These are phyloP conservation scores for Margarornis squamiger DNA, from an alignment of 2,797 vertebrate genomes.

Conservation along the genomic window DNA sequence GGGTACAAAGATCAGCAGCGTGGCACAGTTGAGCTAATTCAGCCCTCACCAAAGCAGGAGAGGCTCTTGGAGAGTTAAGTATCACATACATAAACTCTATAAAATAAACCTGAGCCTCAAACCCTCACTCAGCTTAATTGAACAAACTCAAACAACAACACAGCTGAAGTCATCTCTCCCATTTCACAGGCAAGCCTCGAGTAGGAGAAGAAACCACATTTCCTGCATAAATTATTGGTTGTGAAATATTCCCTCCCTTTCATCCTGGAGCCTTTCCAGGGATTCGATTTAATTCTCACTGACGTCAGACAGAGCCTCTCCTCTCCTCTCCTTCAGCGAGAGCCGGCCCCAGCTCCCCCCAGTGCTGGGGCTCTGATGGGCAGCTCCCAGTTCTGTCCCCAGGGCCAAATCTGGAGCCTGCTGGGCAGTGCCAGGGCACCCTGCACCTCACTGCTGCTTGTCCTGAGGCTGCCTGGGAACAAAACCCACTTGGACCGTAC, in stretches of 20 bases:
- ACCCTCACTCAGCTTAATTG: not conserved
- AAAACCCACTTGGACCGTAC: accelerated
- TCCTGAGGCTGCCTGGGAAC: not conserved
- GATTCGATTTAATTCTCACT: accelerated
- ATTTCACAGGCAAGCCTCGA: not conserved
- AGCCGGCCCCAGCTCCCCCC: accelerated
- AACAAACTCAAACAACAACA: not conserved
- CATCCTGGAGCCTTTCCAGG: not conserved
- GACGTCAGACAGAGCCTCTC: not conserved
- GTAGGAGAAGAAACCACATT: not conserved
- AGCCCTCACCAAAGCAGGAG: not conserved
- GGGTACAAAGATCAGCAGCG: not conserved
- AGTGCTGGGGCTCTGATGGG: not conserved
- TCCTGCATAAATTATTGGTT: not conserved
- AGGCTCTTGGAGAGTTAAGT: not conserved
- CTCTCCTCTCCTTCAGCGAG: not conserved
- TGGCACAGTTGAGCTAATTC: not conserved
- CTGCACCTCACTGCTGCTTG: accelerated
- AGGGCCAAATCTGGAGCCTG: not conserved
- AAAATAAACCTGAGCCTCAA: not conserved
- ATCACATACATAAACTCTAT: not conserved
- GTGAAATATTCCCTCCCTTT: not conserved
- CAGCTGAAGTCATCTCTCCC: not conserved
- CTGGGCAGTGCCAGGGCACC: not conserved
- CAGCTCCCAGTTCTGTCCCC: accelerated